Evolutionary conservation across 2,113 vertebrate species (phyloP), one percentile per base, ranked within the genome.

Genomic region (Prunella fulvescens): DNA sequence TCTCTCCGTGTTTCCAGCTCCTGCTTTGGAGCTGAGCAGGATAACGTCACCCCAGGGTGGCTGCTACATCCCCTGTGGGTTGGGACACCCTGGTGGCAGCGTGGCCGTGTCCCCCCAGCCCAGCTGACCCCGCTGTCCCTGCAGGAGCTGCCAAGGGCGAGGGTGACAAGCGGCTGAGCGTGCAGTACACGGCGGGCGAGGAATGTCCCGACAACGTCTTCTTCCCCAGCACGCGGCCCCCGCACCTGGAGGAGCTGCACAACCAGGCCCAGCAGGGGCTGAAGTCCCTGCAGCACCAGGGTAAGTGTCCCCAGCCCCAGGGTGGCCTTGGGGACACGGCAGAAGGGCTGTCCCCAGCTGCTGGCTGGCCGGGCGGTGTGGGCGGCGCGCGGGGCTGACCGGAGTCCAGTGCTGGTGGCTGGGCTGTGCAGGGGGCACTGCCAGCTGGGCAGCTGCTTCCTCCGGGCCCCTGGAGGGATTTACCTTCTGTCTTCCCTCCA

Each of bases 181-280:
- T 97, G 72, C 97, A 98, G 97, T 98, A 97, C 96, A 97, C 51
- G 4, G 91, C 97, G 18, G 71, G 97, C 2, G 92, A 98, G 51
- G 96, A 98, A 78, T 98, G 98, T 45, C 97, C 97, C 64, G 99
- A 99, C 97, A 99, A 99, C 22, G 98, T 99, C 70, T 99, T 99
- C 97, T 98, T 99, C 65, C 99, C 99, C 94, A 97, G 95, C 57
- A 98, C 97, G 48, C 98, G 99, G 29, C 98, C 98, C 3, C 98
- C 98, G 31, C 98, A 99, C 96, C 96, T 99, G 89, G 98, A 99
- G 88, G 99, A 99, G 93, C 98, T 99, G 62, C 99, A 99, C 97
- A 98, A 92, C 1, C 99, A 99, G 97, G 99, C 99, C 19, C 98
- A 98, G 97, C 98, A 99, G 76, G 99, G 99, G 6, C 97, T 99